Conservation (phyloP, 2,797 vertebrate genomes). For the Anableps anableps region DNA sequence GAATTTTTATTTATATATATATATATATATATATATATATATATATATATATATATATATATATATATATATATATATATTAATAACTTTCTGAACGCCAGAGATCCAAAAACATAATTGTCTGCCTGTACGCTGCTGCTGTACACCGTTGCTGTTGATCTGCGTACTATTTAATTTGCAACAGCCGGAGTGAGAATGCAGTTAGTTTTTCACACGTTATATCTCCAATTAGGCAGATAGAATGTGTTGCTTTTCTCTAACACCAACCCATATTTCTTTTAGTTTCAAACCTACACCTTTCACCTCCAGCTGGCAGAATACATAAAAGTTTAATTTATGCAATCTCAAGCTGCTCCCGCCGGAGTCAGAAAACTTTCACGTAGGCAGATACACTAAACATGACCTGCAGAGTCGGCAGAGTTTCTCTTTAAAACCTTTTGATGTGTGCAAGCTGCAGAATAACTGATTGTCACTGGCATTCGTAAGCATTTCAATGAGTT, state of each 20-base stretch:
- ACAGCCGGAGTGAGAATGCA: not conserved
- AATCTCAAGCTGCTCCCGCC: not conserved
- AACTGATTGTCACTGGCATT: constrained; percentile 9
- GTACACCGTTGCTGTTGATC: not conserved
- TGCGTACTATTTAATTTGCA: not conserved
- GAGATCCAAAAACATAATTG: too few species aligned
- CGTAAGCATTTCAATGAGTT: not conserved
- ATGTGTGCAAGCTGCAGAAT: constrained; percentile 1
- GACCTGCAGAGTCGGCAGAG: not conserved
- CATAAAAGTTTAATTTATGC: constrained; percentile 5
- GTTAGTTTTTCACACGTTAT: not conserved
- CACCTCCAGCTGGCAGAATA: not conserved
- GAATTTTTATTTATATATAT: too few species aligned
- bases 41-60: too few species aligned
- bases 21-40: too few species aligned
- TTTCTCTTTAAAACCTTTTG: constrained; percentile 15
- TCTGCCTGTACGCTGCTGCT: too few species aligned
- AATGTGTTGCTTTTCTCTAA: not conserved
- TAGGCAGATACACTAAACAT: not conserved
- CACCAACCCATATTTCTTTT: not conserved
- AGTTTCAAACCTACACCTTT: not conserved
- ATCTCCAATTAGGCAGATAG: not conserved
- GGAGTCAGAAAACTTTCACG: constrained; percentile 1
- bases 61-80: too few species aligned
- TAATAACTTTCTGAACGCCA: too few species aligned